A percentile compares a stretch with the other conserved stretches of the same genome.
phyloP scores from a whole-genome alignment of 2,888 invertebrate species.

The Limnephilus lunatus region DNA sequence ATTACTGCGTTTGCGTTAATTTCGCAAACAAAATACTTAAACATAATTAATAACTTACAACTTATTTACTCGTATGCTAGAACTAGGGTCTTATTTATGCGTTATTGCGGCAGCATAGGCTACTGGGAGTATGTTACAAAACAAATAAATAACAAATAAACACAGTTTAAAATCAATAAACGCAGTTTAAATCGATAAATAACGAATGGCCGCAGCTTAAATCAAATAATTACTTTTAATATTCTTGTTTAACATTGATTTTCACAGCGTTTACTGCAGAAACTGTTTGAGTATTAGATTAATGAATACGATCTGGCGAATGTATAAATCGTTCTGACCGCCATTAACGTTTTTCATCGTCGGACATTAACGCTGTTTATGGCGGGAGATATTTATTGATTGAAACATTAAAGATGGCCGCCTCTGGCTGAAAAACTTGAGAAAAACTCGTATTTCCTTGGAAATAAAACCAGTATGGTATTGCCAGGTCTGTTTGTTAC shows the following conservation, averaged over 20 bases:
- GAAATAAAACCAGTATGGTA: background rate
- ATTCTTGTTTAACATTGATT: background rate
- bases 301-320: background rate
- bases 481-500: background rate
- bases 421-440: background rate
- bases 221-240: background rate
- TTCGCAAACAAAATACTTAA: background rate
- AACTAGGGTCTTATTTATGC: background rate
- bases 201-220: background rate
- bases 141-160: background rate
- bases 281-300: background rate
- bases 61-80: background rate
- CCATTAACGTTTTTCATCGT: background rate
- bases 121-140: background rate
- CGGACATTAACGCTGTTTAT: slow-evolving; percentile 19
- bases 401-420: slow-evolving; percentile 48
- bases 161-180: background rate
- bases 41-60: background rate
- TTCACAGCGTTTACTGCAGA: background rate
- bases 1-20: too few species aligned
- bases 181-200: background rate
- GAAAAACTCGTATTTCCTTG: slow-evolving; percentile 32
- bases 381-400: slow-evolving; percentile 51
- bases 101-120: background rate
- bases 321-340: background rate